A percentile compares a stretch with the other conserved stretches of the same genome.
These are phyloP conservation scores for Drosophila pseudotalamancana DNA, from an alignment of 2,888 invertebrate species.

Conservation along the genomic window DNA sequence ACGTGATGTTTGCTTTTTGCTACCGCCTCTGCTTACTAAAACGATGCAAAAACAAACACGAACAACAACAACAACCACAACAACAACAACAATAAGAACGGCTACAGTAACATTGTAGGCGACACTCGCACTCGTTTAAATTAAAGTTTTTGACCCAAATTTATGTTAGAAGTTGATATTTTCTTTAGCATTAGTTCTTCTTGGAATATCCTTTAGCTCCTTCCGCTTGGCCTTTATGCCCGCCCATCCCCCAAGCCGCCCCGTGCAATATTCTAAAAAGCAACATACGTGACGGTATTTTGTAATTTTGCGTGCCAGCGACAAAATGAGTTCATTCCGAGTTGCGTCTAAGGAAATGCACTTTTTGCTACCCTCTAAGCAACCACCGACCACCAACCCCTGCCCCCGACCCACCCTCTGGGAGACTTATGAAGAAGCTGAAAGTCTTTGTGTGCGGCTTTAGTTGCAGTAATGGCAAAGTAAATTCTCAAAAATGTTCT, in stretches of 20 bases:
- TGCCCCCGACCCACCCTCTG: not conserved
- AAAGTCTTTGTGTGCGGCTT: constrained; percentile 47
- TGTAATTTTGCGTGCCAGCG: constrained; percentile 60
- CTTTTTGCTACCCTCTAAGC: constrained; percentile 23
- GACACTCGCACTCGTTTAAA: constrained; percentile 73
- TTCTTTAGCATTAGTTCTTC: constrained; percentile 48
- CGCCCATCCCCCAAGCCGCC: not conserved
- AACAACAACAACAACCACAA: constrained; percentile 33
- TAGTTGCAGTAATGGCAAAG: constrained; percentile 51
- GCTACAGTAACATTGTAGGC: constrained; percentile 57
- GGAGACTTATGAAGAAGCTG: constrained; percentile 38
- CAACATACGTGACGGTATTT: constrained; percentile 78
- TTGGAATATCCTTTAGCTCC: not conserved
- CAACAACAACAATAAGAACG: constrained; percentile 34
- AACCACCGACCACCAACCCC: not conserved
- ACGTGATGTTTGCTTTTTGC: constrained; percentile 57
- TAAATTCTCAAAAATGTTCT: constrained; percentile 46
- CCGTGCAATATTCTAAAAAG: constrained; percentile 75
- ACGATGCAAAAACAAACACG: constrained; percentile 23
- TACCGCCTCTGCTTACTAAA: constrained; percentile 26
- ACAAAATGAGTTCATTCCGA: constrained; percentile 71
- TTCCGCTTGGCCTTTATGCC: constrained; percentile 9
- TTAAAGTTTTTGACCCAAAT: constrained; percentile 78
- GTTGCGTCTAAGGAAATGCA: constrained; percentile 53
- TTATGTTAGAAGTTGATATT: constrained; percentile 80